A percentile compares a stretch with the other conserved stretches of the same genome.
These are phyloP conservation scores for Ivindomyrus marchei DNA, from an alignment of 2,113 vertebrate species.

Conservation along the genomic window DNA sequence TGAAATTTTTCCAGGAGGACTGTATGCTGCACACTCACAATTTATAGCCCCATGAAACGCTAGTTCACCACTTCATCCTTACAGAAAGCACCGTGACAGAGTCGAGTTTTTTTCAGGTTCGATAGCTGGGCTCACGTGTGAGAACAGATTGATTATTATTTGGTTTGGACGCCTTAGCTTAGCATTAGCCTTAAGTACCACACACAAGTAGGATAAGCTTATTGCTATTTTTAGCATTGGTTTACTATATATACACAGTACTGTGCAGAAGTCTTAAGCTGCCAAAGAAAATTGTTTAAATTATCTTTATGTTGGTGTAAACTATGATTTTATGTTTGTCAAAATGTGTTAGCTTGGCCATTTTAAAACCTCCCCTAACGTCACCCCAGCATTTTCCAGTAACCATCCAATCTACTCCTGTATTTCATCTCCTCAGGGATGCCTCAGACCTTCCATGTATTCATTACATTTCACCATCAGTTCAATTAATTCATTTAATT, in stretches of 20 bases:
- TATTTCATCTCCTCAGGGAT: neutral
- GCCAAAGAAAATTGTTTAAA: neutral
- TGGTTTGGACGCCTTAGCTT: neutral
- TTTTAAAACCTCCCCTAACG: neutral
- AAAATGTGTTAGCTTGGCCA: neutral
- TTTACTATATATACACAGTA: neutral
- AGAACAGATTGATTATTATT: neutral
- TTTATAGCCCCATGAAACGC: neutral
- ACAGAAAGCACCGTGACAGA: slow-evolving; percentile 3
- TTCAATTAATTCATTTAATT: neutral
- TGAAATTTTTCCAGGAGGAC: slow-evolving; percentile 11
- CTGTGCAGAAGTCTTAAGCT: neutral
- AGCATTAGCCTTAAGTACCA: neutral
- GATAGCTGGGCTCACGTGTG: neutral
- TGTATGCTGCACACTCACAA: slow-evolving; percentile 11
- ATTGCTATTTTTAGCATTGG: neutral
- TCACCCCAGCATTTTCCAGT: neutral
- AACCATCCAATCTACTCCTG: neutral
- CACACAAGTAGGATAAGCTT: neutral
- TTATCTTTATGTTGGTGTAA: neutral
- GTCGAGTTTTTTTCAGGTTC: neutral
- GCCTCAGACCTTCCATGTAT: neutral
- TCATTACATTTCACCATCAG: neutral
- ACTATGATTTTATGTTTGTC: neutral
- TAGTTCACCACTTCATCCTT: neutral